These are phyloP conservation scores for Myrmecobius fasciatus DNA, from an alignment of 2,113 vertebrate genomes.

Conservation along the genomic window DNA sequence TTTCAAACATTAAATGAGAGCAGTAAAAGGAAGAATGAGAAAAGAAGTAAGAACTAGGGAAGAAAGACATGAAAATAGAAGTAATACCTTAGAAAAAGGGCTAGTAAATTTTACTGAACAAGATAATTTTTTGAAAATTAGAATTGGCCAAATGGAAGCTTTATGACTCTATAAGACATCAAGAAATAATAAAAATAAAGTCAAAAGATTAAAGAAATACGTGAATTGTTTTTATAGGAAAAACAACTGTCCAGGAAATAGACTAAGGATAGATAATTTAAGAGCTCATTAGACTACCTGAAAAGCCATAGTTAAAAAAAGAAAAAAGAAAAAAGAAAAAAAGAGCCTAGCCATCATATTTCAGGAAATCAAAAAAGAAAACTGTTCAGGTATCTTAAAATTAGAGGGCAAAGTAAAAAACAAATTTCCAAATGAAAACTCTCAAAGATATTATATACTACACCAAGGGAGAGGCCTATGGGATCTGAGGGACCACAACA, in stretches of 20 bases:
- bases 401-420: neutral
- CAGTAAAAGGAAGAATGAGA: neutral
- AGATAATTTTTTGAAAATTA: neutral
- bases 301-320: neutral
- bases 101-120: neutral
- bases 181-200: neutral
- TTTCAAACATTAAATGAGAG: neutral
- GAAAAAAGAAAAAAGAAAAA: neutral
- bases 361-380: neutral
- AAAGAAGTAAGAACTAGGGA: neutral
- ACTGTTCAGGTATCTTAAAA: neutral
- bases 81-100: neutral
- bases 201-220: neutral
- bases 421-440: neutral
- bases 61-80: neutral
- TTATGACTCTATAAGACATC: neutral
- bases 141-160: neutral
- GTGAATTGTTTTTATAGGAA: neutral
- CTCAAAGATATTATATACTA: neutral
- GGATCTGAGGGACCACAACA: too few species aligned
- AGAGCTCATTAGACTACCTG: neutral
- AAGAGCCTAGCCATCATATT: neutral
- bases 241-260: neutral
- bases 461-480: too few species aligned
- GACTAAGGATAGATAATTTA: neutral